These are phyloP conservation scores for Syrrhaptes paradoxus DNA, from an alignment of 2,113 vertebrate genomes.

Conservation along the genomic window DNA sequence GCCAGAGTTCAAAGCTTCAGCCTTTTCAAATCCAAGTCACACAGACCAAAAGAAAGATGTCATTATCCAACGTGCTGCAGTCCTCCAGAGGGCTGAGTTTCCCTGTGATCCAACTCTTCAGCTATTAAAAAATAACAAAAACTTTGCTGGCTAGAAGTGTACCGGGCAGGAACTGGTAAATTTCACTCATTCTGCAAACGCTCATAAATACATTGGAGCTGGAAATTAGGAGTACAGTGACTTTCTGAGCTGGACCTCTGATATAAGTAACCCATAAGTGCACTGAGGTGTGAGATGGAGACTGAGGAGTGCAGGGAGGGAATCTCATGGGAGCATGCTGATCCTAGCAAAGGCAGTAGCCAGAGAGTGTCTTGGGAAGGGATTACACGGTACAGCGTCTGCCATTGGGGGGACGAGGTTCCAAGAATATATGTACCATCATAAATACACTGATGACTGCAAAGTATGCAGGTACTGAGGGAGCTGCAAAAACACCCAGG, in stretches of 20 bases:
- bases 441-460: not conserved
- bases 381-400: not conserved
- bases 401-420: not conserved
- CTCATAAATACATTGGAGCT: not conserved
- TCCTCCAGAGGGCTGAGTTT: not conserved
- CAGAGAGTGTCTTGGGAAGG: not conserved
- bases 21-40: slow-evolving; percentile 29
- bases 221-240: not conserved
- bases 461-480: not conserved
- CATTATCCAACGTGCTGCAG: slow-evolving; percentile 8
- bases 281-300: not conserved
- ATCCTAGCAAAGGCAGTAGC: not conserved
- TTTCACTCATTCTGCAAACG: not conserved
- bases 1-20: slow-evolving; percentile 26
- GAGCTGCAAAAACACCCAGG: not conserved
- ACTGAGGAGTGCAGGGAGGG: not conserved
- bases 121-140: not conserved
- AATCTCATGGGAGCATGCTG: not conserved
- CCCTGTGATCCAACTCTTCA: not conserved
- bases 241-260: not conserved
- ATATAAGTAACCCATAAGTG: not conserved
- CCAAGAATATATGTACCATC: rapidly evolving
- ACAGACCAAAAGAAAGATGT: slow-evolving; percentile 3
- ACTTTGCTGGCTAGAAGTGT: not conserved
- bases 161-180: not conserved